These are phyloP conservation scores for Thumatha senex DNA, from an alignment of 2,888 invertebrate genomes.

Conservation along the genomic window DNA sequence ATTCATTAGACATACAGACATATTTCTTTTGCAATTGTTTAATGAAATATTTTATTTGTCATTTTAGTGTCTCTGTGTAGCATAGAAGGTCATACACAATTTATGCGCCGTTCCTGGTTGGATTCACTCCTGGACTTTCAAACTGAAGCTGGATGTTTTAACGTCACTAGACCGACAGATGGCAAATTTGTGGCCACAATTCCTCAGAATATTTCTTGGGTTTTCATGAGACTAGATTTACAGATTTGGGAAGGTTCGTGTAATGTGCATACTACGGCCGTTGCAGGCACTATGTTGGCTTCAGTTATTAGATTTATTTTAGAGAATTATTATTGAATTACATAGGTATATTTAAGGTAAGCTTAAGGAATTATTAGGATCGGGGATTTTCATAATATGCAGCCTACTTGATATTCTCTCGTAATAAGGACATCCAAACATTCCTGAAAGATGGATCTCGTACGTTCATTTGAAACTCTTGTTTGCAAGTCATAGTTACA, in stretches of 20 bases:
- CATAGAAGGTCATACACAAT: conserved; percentile 47
- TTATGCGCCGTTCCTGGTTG: conserved; percentile 49
- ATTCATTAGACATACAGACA: no score
- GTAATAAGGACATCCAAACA: no score
- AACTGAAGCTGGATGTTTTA: conserved; percentile 49
- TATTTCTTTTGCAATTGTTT: no score
- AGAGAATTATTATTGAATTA: conserved; percentile 5
- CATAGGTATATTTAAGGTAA: not conserved
- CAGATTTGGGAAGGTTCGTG: conserved; percentile 33
- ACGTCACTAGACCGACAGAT: not conserved
- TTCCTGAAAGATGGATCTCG: no score
- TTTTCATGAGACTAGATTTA: not conserved
- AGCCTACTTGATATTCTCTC: no score
- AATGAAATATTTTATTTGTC: not conserved
- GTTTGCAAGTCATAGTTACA: no score
- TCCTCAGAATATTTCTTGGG: not conserved
- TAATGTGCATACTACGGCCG: conserved; percentile 24
- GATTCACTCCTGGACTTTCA: conserved; percentile 36
- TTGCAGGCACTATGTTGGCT: conserved; percentile 2
- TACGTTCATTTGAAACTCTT: no score
- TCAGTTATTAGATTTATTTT: conserved; percentile 7
- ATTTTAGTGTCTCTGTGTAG: conserved; percentile 50
- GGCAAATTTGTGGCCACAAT: not conserved
- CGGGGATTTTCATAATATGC: no score
- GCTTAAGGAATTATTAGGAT: not conserved